These are phyloP conservation scores for Cyphomyrmex costatus DNA, from an alignment of 1,140 invertebrate species.

Conservation along the genomic window DNA sequence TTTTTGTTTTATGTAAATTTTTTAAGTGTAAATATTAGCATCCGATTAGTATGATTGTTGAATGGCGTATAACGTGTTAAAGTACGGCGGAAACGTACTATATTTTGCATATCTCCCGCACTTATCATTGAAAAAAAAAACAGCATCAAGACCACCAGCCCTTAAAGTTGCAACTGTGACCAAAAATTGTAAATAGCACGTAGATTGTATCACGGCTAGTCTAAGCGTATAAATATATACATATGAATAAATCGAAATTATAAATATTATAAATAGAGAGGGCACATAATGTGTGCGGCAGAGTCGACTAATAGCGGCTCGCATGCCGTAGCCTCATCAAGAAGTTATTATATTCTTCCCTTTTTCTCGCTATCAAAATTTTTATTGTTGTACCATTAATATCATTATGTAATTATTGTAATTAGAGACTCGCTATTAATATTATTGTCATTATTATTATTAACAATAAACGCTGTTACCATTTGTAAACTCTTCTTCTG, in stretches of 20 bases:
- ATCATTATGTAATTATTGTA: slow-evolving; percentile 87
- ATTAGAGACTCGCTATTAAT: slow-evolving; percentile 85
- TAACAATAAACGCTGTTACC: slow-evolving; percentile 87
- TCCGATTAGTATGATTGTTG: slow-evolving; percentile 54
- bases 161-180: slow-evolving; percentile 81
- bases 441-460: slow-evolving; percentile 82
- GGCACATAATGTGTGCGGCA: slow-evolving; percentile 19
- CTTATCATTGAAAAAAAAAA: slow-evolving; percentile 69
- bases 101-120: slow-evolving; percentile 82
- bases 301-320: slow-evolving; percentile 50
- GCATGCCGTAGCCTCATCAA: slow-evolving; percentile 73
- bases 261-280: slow-evolving; percentile 80
- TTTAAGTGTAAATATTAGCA: slow-evolving; percentile 25
- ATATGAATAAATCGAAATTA: slow-evolving; percentile 78
- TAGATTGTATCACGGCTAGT: slow-evolving; percentile 80
- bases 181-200: slow-evolving; percentile 84
- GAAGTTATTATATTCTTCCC: slow-evolving; percentile 78
- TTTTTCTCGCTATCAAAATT: slow-evolving; percentile 82
- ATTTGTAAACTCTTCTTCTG: slow-evolving; percentile 82
- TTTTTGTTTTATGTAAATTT: background rate
- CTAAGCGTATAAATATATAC: slow-evolving; percentile 83
- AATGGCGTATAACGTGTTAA: slow-evolving; percentile 57
- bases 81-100: slow-evolving; percentile 76
- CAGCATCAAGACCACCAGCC: slow-evolving; percentile 52
- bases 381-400: slow-evolving; percentile 85